A percentile compares a stretch with the other conserved stretches of the same genome.
phyloP scores from a whole-genome alignment of 2,797 vertebrate species.

The Catharus ustulatus region DNA sequence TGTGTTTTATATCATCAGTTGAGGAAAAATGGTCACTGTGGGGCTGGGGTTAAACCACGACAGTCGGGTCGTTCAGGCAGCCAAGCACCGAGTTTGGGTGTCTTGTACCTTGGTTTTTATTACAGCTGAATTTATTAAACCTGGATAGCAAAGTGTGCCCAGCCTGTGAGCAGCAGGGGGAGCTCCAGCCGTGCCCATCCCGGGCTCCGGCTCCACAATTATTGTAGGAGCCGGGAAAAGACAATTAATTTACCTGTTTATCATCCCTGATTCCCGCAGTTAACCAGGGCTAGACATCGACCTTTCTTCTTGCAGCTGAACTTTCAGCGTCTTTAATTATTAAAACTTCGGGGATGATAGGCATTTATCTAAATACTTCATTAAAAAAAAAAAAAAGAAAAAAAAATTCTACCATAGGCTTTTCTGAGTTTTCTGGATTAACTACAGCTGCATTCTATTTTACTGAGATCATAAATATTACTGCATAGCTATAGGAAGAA shows the following conservation, averaged over 20 bases:
- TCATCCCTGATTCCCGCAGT: background rate
- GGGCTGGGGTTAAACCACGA: background rate
- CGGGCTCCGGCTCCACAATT: background rate
- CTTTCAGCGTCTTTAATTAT: slow-evolving; percentile 61
- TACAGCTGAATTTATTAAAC: too few relatives aligned
- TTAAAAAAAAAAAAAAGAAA: too few relatives aligned
- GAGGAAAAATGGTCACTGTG: background rate
- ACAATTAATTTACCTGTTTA: background rate
- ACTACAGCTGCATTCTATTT: background rate
- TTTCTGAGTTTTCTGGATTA: background rate
- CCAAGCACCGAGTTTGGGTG: background rate
- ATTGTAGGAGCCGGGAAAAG: background rate
- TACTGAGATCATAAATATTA: background rate
- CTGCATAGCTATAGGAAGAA: background rate
- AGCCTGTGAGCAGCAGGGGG: slow-evolving; percentile 65
- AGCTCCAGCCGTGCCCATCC: slow-evolving; percentile 37
- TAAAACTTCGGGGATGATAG: background rate
- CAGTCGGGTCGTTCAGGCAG: background rate
- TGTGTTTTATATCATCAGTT: background rate
- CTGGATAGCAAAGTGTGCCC: background rate
- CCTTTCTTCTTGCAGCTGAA: slow-evolving; percentile 48
- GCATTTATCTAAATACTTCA: background rate
- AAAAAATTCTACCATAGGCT: background rate
- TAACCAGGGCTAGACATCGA: background rate
- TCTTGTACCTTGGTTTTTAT: too few relatives aligned